Evolutionary conservation across 1,140 invertebrate genomes (phyloP).

Genomic region (Drosophila burlai): DNA sequence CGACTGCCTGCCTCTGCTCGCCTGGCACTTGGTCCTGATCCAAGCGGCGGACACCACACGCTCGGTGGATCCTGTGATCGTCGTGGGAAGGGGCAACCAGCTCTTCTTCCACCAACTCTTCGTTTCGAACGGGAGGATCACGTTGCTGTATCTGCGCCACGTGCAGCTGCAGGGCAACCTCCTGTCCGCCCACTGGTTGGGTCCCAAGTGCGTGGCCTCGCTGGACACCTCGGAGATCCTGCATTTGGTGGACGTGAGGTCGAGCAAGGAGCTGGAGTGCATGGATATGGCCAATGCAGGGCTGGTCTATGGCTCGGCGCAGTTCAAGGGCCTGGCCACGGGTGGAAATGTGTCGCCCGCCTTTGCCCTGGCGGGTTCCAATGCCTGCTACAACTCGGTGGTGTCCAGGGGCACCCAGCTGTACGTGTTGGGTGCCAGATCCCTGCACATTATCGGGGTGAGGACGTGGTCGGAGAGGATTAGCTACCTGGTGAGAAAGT

Average conservation of each 20-base stretch:
- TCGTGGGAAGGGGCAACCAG: slow-evolving; percentile 92
- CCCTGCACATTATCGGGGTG: slow-evolving; percentile 92
- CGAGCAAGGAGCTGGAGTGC: slow-evolving; percentile 93
- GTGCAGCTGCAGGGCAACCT: slow-evolving; percentile 90
- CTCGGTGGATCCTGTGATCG: slow-evolving; percentile 93
- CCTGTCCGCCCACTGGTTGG: slow-evolving; percentile 94
- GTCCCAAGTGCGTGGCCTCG: slow-evolving; percentile 93
- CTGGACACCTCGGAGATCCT: slow-evolving; percentile 94
- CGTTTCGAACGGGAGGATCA: slow-evolving; percentile 75
- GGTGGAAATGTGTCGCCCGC: slow-evolving; percentile 88
- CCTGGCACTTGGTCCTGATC: slow-evolving; percentile 96
- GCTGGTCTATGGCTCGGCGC: slow-evolving; percentile 95
- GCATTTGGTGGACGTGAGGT: slow-evolving; percentile 95
- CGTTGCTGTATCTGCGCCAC: slow-evolving; percentile 87
- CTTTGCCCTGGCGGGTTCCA: slow-evolving; percentile 89
- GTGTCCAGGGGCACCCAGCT: slow-evolving; percentile 93
- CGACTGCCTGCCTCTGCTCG: slow-evolving; percentile 92
- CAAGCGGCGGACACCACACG: slow-evolving; percentile 90
- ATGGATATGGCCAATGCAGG: slow-evolving; percentile 93
- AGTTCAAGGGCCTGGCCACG: slow-evolving; percentile 95
- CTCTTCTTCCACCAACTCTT: slow-evolving; percentile 90
- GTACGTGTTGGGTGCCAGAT: slow-evolving; percentile 93
- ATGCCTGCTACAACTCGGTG: slow-evolving; percentile 96
- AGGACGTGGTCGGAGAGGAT: slow-evolving; percentile 93
- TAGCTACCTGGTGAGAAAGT: slow-evolving; percentile 87